Base-by-base conservation (phyloP, 2,888 invertebrate genomes). In the Nymphalis urticae region DNA sequence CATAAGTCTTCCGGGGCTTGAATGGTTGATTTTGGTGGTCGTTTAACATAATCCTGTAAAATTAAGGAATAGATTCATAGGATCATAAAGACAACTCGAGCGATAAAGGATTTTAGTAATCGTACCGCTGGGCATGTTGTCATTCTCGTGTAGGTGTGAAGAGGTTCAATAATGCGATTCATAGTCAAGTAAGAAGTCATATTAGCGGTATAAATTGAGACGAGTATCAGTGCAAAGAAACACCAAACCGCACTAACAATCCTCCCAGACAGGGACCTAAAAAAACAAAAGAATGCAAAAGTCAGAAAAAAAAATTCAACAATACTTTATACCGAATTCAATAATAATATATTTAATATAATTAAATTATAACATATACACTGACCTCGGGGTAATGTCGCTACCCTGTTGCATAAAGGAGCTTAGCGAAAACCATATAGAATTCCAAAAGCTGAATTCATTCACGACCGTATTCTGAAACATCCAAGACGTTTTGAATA, bases 341-440 rank as follows among this genome's bases (percentile, higher is more conserved):
- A 56, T 32, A 56, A 32, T 32, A 24, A 56, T 32, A 42, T 36
- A 19, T 58, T 36, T 42, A 13, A 19, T 42, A 58, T 19, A 58
- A 19, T 42, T 42, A 58, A 42, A 58, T 58, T 42, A 17, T 51
- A 77, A 81, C 79, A 78, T 78, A 82, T 81, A 74, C 68, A 85
- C 90, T 90, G 93, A 98, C 96, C 98, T 96, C 53, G 99, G 99
- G 71, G 97, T 96, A 79, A 98, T 96, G 87, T 99, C 98, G 84
- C 98, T 98, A 67, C 99, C 99, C 89, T 99, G 99, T 88, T 99
- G 99, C 98, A 99, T 98, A 86, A 99, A 97, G 62, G 99, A 98
- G 24, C 98, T 98, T 79, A 99, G 91, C 0, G 99, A 96, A 90
- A 99, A 99, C 99, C 99, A 99, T 75, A 99, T 94, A 72, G 98